Conservation (phyloP, 1,140 invertebrate species). For the Cyphomyrmex costatus region DNA sequence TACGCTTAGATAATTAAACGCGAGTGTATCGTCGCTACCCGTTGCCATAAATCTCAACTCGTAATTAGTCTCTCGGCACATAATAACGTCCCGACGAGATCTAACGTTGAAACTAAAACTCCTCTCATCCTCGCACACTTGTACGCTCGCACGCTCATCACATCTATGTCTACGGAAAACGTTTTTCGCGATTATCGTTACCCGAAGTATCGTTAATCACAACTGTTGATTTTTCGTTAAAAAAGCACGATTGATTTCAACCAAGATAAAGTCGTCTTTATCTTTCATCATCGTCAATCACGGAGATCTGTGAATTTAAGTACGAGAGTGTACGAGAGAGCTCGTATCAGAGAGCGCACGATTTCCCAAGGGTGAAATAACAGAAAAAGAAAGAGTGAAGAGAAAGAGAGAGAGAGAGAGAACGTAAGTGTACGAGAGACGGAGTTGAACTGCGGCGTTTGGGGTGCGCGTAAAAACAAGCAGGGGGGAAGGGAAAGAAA, state of each 20-base stretch:
- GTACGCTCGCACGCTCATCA: slow-evolving; percentile 28
- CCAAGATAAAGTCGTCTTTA: neutral
- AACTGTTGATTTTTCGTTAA: slow-evolving; percentile 15
- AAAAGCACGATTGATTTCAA: slow-evolving; percentile 35
- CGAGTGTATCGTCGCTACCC: slow-evolving; percentile 53
- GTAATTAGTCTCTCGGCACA: slow-evolving; percentile 61
- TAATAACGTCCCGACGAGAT: slow-evolving; percentile 50
- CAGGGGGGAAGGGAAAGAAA: slow-evolving; percentile 40
- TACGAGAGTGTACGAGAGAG: neutral
- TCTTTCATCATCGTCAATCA: slow-evolving; percentile 43
- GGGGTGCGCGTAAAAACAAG: slow-evolving; percentile 49
- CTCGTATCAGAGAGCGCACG: slow-evolving; percentile 19
- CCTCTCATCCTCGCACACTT: slow-evolving; percentile 26
- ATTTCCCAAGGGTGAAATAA: slow-evolving; percentile 54
- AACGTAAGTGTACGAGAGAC: slow-evolving; percentile 12
- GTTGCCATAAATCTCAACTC: slow-evolving; percentile 64
- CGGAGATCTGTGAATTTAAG: slow-evolving; percentile 1
- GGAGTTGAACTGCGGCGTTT: slow-evolving; percentile 42
- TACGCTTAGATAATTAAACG: slow-evolving; percentile 63
- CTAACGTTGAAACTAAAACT: slow-evolving; percentile 54
- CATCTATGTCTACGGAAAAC: neutral
- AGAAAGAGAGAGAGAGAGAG: slow-evolving; percentile 8
- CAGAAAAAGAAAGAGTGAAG: slow-evolving; percentile 9
- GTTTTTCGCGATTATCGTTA: slow-evolving; percentile 38
- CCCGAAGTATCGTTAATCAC: slow-evolving; percentile 33